phyloP scores from a whole-genome alignment of 2,797 vertebrate genomes.

The Rhabdomys pumilio region DNA sequence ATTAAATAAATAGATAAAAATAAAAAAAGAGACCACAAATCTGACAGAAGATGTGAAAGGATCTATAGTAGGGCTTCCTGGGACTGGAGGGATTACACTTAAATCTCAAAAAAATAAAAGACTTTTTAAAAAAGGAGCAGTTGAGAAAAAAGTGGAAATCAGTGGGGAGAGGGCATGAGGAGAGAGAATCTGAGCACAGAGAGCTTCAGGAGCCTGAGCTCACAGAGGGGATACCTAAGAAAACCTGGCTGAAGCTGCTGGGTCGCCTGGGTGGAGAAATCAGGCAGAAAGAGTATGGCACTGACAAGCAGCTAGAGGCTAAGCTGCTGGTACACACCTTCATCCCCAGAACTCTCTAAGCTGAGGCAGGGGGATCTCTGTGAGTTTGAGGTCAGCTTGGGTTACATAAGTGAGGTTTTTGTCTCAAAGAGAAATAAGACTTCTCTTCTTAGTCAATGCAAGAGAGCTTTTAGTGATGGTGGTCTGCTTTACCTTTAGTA shows the following conservation, averaged over 20 bases:
- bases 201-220: not conserved
- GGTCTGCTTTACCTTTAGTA: not conserved
- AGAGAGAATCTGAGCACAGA: not conserved
- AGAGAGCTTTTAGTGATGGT: not conserved
- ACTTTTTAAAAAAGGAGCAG: not conserved
- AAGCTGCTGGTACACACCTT: not conserved
- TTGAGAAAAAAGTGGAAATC: not conserved
- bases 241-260: not conserved
- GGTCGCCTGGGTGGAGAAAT: not conserved
- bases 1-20: not conserved
- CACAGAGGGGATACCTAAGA: not conserved
- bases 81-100: too few relatives aligned
- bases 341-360: not conserved
- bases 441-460: not conserved
- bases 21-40: not conserved
- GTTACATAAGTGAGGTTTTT: not conserved
- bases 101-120: not conserved
- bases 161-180: not conserved
- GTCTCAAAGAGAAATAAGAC: not conserved
- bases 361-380: not conserved
- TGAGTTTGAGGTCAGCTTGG: not conserved
- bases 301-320: not conserved
- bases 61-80: not conserved
- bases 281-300: not conserved
- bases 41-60: not conserved